Evolutionary conservation across 2,797 vertebrate species (phyloP).

Genomic region (Crossoptilon crossoptilon): DNA sequence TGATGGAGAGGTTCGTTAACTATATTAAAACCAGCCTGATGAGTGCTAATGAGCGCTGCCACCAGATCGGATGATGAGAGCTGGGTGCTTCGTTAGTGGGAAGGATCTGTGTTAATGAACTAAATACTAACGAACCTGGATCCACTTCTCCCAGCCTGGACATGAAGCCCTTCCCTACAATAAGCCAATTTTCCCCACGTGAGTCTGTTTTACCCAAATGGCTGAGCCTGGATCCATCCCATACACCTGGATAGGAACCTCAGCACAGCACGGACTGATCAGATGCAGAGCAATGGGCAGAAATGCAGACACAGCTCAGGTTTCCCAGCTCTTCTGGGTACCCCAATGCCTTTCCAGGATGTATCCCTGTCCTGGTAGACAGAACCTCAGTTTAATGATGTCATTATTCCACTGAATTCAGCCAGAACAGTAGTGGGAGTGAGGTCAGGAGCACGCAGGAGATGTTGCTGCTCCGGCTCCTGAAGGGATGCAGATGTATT

Average conservation of each 20-base stretch:
- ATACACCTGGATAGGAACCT: background rate
- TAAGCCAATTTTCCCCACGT: background rate
- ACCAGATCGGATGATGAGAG: background rate
- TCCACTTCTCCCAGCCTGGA: background rate
- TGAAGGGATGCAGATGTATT: constrained; percentile 43
- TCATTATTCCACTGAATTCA: background rate
- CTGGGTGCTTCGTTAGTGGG: background rate
- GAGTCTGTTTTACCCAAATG: background rate
- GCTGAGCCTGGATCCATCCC: background rate
- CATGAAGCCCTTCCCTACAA: background rate
- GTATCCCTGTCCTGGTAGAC: background rate
- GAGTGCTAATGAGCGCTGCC: background rate
- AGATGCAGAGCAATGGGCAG: background rate
- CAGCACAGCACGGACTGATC: background rate
- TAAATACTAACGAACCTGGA: background rate
- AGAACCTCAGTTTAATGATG: background rate
- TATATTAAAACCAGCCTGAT: background rate
- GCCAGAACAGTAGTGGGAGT: background rate
- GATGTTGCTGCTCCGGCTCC: background rate
- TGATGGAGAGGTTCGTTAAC: background rate
- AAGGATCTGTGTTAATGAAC: background rate
- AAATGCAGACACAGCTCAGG: background rate
- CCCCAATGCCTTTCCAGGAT: background rate
- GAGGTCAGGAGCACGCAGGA: background rate
- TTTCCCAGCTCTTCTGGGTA: background rate